Evolutionary conservation across 64 coral and sea anemone genomes (phyloP), one percentile per base, ranked within the genome.

Genomic region (Cladopsammia gracilis): DNA sequence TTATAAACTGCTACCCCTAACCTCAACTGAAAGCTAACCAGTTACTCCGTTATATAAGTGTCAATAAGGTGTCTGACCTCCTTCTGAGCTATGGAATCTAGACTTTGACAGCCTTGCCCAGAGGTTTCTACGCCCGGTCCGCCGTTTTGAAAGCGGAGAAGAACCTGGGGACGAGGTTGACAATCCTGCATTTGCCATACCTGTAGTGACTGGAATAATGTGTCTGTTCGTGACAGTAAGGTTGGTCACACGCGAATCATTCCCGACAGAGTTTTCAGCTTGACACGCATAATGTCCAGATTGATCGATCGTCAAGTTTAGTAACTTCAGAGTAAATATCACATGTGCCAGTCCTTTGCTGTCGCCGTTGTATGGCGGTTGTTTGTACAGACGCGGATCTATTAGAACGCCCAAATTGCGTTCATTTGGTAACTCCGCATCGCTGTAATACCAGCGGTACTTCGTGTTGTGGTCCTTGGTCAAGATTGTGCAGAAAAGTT

Each of bases 231-330:
- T 75, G n/a, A 89, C 86, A 48, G 26, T 71, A 15, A 88, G 18
- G 59, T 68, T 51, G 48, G 88, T 90, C 46, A 24, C 22, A 48
- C 66, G 52, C 2, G 4, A 16, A 7, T 11, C 65, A 13, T 14
- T 19, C 3, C 76, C 73, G 47, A 81, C 52, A 12, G 13, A 14
- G 75, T 64, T 90, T 44, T 48, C 43, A 70, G 75, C 88, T 24
- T 90, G n/a, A 81, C 88, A 90, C 0, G 4, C 25, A 69, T 90
- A 90, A 14, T 4, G n/a, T 69, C 88, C 88, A 14, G 46, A 46
- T 23, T 90, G 60, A n/a, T 16, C 61, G 15, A 69, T 45, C 4
- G 75, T 79, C 60, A 71, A 15, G 24, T 81, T 53, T 64, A 18
- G 58, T 4, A 90, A 72, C 3, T 14, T 47, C n/a, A 81, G 76